Percentiles rank a stretch among this genome's conserved stretches.
Conservation (phyloP, 2,888 invertebrate species). For the Heliconius hortense region DNA sequence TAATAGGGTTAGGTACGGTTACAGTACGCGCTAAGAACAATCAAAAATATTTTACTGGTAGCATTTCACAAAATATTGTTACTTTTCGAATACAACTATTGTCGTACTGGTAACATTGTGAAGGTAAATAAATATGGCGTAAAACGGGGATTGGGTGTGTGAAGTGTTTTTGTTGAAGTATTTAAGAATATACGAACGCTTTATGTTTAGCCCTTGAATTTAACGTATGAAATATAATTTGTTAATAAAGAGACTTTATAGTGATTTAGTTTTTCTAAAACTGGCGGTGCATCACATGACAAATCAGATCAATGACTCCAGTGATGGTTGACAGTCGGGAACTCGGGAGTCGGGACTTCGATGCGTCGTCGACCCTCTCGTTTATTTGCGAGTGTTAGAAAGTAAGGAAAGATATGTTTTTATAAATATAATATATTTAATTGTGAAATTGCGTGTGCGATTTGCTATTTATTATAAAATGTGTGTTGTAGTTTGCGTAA, state of each 20-base stretch:
- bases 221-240: constrained; percentile 2
- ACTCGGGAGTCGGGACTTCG: constrained; percentile 58
- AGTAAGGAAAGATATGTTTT: constrained; percentile 60
- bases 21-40: background rate
- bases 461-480: constrained; percentile 20
- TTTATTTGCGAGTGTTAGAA: constrained; percentile 60
- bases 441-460: constrained; percentile 39
- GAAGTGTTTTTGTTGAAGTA: constrained; percentile 35
- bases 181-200: background rate
- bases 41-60: background rate
- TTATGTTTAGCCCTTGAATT: background rate
- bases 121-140: constrained; percentile 79
- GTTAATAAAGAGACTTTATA: constrained; percentile 10
- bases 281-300: constrained; percentile 52
- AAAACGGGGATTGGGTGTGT: constrained; percentile 52
- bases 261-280: constrained; percentile 34
- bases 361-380: constrained; percentile 62
- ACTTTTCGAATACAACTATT: background rate
- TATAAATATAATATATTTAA: constrained; percentile 53
- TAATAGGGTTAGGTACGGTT: too few species aligned
- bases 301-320: constrained; percentile 72
- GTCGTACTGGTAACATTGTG: constrained; percentile 49
- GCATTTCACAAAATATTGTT: background rate
- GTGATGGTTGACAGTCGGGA: constrained; percentile 65
- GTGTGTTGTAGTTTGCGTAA: constrained; percentile 49